These are phyloP conservation scores for Ornithoptera alexandrae DNA, from an alignment of 2,888 invertebrate species.

Conservation along the genomic window DNA sequence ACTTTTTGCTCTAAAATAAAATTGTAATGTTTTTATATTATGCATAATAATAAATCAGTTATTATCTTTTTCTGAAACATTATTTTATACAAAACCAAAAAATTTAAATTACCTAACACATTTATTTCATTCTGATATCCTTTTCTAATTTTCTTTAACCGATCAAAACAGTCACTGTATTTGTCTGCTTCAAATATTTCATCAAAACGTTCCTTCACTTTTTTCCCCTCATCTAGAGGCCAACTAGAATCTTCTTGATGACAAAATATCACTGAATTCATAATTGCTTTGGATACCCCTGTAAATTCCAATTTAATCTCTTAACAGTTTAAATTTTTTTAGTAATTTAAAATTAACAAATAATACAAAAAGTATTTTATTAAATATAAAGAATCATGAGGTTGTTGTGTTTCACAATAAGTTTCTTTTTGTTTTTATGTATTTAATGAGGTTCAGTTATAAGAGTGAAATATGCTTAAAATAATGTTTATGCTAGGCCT, in stretches of 20 bases:
- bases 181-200: slow-evolving; percentile 97
- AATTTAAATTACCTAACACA: slow-evolving; percentile 66
- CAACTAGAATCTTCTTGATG: slow-evolving; percentile 99
- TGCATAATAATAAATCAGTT: not conserved
- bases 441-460: too few relatives aligned
- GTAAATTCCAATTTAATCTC: slow-evolving; percentile 50
- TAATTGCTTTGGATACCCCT: slow-evolving; percentile 95
- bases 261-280: slow-evolving; percentile 98
- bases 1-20: slow-evolving; percentile 71
- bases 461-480: too few relatives aligned
- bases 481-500: too few relatives aligned
- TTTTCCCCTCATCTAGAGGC: slow-evolving; percentile 96
- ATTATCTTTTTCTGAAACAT: too few relatives aligned
- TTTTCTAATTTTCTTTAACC: slow-evolving; percentile 84
- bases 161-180: slow-evolving; percentile 94
- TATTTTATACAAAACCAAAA: too few relatives aligned
- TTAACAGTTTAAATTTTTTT: too few relatives aligned
- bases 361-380: too few relatives aligned
- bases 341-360: too few relatives aligned
- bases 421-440: too few relatives aligned
- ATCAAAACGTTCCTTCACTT: slow-evolving; percentile 97
- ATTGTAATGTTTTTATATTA: not conserved
- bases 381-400: too few relatives aligned
- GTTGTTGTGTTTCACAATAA: too few relatives aligned
- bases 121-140: slow-evolving; percentile 76